Evolutionary conservation across 2,113 vertebrate genomes (phyloP).

Genomic region (Chlorodrepanis virens): DNA sequence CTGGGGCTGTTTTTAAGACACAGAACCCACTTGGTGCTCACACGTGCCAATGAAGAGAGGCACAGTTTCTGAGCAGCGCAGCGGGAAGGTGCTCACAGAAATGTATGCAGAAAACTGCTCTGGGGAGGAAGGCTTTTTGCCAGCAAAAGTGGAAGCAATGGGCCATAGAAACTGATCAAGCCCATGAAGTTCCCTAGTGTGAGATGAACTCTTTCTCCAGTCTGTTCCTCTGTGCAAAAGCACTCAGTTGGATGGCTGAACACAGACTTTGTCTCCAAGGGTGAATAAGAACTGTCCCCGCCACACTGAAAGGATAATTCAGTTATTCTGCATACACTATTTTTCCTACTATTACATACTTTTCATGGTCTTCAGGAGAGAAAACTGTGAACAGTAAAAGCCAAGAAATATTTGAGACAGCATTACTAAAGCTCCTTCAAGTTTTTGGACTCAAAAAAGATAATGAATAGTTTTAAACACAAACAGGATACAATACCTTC

Average conservation of each 20-base stretch:
- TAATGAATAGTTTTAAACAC: background rate
- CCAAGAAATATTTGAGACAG: background rate
- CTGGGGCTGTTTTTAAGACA: background rate
- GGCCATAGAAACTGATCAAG: background rate
- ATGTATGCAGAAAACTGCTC: background rate
- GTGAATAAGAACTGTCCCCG: background rate
- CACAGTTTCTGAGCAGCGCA: background rate
- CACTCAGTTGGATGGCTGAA: background rate
- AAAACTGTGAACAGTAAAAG: background rate
- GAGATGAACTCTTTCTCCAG: background rate
- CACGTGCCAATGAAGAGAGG: background rate
- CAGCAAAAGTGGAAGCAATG: background rate
- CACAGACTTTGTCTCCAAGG: background rate
- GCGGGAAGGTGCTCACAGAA: background rate
- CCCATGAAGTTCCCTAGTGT: background rate
- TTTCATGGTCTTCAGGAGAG: background rate
- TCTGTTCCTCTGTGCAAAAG: background rate
- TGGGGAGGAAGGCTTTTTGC: background rate
- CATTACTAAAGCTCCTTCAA: background rate
- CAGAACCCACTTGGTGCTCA: background rate
- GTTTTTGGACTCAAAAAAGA: background rate
- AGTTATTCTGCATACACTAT: background rate
- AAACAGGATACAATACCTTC: slow-evolving; percentile 77
- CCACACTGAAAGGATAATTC: background rate
- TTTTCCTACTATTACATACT: background rate